phyloP scores from a whole-genome alignment of 2,113 vertebrate genomes.

The Dasyprocta punctata region DNA sequence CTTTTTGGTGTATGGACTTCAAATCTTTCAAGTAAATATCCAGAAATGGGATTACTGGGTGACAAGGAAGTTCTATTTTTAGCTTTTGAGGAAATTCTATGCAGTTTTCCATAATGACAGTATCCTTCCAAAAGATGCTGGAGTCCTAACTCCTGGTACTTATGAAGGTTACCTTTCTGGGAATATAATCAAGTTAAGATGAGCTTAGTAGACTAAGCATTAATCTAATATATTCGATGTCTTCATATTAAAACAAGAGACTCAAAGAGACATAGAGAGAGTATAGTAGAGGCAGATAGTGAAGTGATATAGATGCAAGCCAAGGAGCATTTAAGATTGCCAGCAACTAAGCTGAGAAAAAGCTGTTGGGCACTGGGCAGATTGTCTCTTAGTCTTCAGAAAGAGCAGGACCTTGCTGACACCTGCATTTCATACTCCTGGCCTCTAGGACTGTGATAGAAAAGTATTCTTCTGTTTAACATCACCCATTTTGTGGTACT shows the following conservation, averaged over 20 bases:
- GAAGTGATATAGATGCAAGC: neutral
- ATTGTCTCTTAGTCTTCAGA: neutral
- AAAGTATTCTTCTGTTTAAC: neutral
- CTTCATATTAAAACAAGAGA: neutral
- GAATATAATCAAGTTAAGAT: neutral
- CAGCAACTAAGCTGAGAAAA: neutral
- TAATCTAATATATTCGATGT: neutral
- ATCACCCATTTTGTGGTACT: neutral
- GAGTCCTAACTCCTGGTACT: neutral
- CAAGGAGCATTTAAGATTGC: neutral
- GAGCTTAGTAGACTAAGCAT: neutral
- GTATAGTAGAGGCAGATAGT: neutral
- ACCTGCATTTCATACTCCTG: neutral
- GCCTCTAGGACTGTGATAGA: neutral
- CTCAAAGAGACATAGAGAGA: neutral
- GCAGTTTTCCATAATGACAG: neutral
- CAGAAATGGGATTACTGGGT: neutral
- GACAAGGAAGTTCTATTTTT: neutral
- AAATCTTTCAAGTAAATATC: neutral
- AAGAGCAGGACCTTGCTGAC: neutral
- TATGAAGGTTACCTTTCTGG: neutral
- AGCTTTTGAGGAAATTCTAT: neutral
- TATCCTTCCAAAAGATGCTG: neutral
- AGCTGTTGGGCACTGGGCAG: neutral
- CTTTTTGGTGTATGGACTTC: neutral